Conservation (phyloP, 2,113 vertebrate species). For the Paramisgurnus dabryanus region DNA sequence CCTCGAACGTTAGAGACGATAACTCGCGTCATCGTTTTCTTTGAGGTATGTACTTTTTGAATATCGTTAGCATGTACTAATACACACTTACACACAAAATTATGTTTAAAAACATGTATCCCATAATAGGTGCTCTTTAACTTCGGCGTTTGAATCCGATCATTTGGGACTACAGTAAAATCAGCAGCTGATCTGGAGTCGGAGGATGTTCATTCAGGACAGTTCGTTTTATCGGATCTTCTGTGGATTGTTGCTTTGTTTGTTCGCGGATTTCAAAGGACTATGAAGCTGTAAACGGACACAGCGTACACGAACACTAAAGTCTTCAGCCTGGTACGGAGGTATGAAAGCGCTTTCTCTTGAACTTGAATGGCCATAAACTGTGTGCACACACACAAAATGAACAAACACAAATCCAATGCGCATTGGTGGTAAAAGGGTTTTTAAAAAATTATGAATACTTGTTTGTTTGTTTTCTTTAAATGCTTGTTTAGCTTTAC, state of each 20-base stretch:
- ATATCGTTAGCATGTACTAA: too few species aligned
- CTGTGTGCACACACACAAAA: not conserved
- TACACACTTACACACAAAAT: too few species aligned
- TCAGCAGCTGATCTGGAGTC: not conserved
- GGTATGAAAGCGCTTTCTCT: not conserved
- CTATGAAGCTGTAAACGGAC: not conserved
- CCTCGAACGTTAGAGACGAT: too few species aligned
- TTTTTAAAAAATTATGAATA: not conserved
- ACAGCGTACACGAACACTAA: not conserved
- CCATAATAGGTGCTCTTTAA: too few species aligned
- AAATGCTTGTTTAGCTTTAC: not conserved
- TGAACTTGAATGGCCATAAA: not conserved
- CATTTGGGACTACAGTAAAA: slow-evolving; percentile 3
- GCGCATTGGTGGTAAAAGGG: not conserved
- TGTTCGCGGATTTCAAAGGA: not conserved
- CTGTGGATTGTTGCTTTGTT: not conserved
- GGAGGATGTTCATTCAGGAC: not conserved
- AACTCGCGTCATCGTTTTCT: too few species aligned
- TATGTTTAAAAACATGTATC: too few species aligned
- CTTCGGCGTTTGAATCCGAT: not conserved
- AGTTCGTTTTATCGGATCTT: not conserved
- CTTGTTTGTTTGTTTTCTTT: not conserved
- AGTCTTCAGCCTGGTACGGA: not conserved
- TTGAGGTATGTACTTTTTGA: too few species aligned
- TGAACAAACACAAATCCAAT: not conserved